Percentiles rank a stretch among this genome's conserved stretches.
Conservation (phyloP, 2,113 vertebrate genomes). For the Patagioenas fasciata region DNA sequence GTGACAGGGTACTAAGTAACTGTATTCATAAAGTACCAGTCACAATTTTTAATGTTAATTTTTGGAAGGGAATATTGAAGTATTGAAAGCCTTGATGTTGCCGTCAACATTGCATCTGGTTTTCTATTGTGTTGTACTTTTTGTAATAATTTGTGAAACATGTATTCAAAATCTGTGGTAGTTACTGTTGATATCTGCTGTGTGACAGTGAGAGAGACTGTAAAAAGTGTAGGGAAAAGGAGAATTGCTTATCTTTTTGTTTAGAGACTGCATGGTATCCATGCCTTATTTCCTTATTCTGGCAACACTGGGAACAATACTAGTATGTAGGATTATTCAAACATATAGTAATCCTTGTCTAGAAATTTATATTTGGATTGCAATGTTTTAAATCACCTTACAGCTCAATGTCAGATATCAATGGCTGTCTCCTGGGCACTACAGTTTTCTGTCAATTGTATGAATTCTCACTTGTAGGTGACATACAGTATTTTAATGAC, state of each 20-base stretch:
- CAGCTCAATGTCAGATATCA: neutral
- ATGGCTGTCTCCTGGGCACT: neutral
- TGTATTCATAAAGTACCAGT: neutral
- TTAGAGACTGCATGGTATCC: neutral
- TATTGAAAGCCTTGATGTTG: neutral
- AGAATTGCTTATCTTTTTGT: neutral
- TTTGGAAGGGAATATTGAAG: neutral
- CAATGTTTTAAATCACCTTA: neutral
- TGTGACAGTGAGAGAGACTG: neutral
- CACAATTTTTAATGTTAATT: neutral
- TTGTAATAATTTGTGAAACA: neutral
- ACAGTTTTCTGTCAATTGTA: neutral
- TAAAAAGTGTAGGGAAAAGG: neutral
- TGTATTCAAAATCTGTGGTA: neutral
- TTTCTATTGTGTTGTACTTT: neutral
- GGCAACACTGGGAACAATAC: neutral
- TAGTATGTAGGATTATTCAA: neutral
- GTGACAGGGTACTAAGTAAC: neutral
- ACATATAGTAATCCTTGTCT: neutral
- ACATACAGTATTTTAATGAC: neutral
- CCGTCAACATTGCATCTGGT: neutral
- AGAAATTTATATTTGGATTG: neutral
- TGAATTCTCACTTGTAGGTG: neutral
- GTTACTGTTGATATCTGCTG: neutral
- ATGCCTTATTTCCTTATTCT: neutral